phyloP scores from a whole-genome alignment of 2,113 vertebrate genomes.

The Bucco capensis region DNA sequence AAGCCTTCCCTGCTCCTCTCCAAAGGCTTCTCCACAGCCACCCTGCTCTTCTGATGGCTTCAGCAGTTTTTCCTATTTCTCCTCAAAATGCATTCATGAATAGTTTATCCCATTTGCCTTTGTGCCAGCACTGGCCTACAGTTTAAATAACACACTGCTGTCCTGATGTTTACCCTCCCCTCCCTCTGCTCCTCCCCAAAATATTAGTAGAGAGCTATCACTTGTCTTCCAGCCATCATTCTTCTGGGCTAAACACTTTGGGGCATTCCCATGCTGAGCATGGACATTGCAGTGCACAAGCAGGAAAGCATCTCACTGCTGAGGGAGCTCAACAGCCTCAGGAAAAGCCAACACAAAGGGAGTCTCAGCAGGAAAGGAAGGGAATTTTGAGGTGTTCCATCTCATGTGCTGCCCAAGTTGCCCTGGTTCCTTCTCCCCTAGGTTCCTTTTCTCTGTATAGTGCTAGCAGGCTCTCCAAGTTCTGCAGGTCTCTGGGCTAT shows the following conservation, averaged over 20 bases:
- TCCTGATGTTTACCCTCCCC: not conserved
- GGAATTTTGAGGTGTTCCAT: not conserved
- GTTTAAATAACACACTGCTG: not conserved
- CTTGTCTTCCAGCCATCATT: not conserved
- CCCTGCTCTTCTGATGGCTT: not conserved
- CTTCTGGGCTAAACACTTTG: not conserved
- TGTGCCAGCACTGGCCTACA: not conserved
- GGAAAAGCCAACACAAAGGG: not conserved
- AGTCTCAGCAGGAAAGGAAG: not conserved
- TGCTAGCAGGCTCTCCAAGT: not conserved
- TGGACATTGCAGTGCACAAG: not conserved
- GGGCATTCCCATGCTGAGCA: not conserved
- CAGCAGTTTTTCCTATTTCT: slow-evolving; percentile 12
- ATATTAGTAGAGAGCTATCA: not conserved
- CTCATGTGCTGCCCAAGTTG: not conserved
- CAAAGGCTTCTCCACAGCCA: not conserved
- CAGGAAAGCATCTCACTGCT: not conserved
- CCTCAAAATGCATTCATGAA: not conserved
- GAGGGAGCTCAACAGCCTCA: not conserved
- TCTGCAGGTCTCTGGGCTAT: not conserved
- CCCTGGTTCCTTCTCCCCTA: not conserved
- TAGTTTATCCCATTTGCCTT: slow-evolving; percentile 20
- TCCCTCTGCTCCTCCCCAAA: not conserved
- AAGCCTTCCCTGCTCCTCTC: not conserved
- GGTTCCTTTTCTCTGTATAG: not conserved